Evolutionary conservation across 2,888 invertebrate genomes (phyloP).

Genomic region (Clistopyga incitator): DNA sequence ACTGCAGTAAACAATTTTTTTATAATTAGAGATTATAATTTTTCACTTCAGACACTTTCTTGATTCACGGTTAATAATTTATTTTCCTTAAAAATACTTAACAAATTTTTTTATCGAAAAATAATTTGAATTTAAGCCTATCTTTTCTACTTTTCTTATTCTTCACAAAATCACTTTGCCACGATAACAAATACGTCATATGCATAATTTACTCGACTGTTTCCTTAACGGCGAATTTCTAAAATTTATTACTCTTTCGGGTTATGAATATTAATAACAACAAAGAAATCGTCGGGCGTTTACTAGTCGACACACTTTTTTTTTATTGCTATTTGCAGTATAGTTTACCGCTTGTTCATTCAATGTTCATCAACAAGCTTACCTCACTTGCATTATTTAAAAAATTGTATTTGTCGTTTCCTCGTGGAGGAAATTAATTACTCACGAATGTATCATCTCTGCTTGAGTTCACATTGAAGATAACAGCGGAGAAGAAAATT

Average conservation of each 20-base stretch:
- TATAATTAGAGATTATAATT: no score
- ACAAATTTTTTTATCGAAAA: no score
- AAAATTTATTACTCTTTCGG: neutral
- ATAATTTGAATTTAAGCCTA: no score
- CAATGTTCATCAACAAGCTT: neutral
- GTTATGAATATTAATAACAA: slow-evolving; percentile 13
- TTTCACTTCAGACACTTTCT: neutral
- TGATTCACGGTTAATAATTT: neutral
- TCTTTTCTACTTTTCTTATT: no score
- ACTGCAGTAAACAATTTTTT: no score
- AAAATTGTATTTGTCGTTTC: no score
- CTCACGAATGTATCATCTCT: neutral
- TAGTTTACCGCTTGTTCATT: neutral
- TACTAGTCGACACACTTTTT: slow-evolving; percentile 4
- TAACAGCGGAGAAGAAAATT: neutral
- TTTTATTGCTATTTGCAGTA: slow-evolving; percentile 1
- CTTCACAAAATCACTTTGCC: no score
- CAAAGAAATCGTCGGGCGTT: neutral
- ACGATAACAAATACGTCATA: neutral
- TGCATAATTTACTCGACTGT: neutral
- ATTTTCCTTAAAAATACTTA: neutral
- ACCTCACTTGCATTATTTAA: neutral
- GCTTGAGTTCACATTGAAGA: neutral
- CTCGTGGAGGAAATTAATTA: neutral
- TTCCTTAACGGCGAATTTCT: neutral